phyloP scores from a whole-genome alignment of 2,888 invertebrate species.

The Celastrina argiolus region DNA sequence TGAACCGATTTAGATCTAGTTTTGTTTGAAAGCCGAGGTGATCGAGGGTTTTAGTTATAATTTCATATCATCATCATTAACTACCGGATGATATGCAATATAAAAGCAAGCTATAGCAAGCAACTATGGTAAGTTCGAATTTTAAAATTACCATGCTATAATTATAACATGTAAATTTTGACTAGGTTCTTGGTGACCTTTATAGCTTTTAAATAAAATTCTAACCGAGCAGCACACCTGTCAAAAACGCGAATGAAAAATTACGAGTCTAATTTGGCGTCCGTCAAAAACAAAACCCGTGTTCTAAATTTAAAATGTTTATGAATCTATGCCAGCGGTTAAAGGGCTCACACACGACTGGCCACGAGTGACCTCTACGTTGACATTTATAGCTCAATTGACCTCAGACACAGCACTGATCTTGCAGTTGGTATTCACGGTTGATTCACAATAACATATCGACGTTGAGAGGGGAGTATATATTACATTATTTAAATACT shows the following conservation, averaged over 20 bases:
- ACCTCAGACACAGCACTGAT: background rate
- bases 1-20: too few relatives aligned
- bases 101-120: too few relatives aligned
- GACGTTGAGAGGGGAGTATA: background rate
- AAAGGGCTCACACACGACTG: conserved; percentile 8
- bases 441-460: background rate
- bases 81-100: too few relatives aligned
- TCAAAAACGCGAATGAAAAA: too few relatives aligned
- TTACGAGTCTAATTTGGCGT: background rate
- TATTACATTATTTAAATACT: too few relatives aligned
- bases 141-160: too few relatives aligned
- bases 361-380: conserved; percentile 3
- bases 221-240: background rate
- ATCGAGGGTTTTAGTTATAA: too few relatives aligned
- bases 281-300: background rate
- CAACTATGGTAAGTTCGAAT: too few relatives aligned
- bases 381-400: conserved; percentile 14
- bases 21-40: too few relatives aligned
- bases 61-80: too few relatives aligned
- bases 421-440: background rate
- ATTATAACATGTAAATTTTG: too few relatives aligned
- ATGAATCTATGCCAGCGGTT: conserved; percentile 10
- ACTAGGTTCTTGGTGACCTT: too few relatives aligned
- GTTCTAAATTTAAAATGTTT: conserved; percentile 6
- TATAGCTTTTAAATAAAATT: background rate